Evolutionary conservation across 2,888 invertebrate species (phyloP), one percentile per base, ranked within the genome.

Genomic region (Synergus gifuensis): DNA sequence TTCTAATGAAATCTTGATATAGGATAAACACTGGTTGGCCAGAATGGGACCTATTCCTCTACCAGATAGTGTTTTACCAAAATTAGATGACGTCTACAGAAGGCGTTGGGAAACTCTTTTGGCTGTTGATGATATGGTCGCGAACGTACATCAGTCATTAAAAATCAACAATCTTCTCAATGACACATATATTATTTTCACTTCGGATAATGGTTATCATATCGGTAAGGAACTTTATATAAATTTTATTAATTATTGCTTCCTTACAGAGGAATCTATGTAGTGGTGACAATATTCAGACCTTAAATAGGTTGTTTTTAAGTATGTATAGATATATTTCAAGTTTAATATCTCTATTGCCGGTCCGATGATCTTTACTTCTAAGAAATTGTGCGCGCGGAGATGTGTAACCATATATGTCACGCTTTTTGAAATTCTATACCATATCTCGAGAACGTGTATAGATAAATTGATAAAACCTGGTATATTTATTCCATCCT

Each of bases 191-290:
- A 90, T 98, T 0, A 94, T 98, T 76, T 97, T 95, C 87, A 96
- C 97, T 0, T 98, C 98, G 0, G 98, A 98, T 90, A 97, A 98
- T 92, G 98, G 98, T 36, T 98, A 96, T 92, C 98, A 98, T 92
- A 93, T 98, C 85, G 97, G 97, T 96, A 90, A 92, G 92, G 76
- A 60, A 60, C 22, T 22, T 42, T 9, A 42, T 16, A 16, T n/a
- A 28, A 5, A 11, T 77, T 7, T 64, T 49, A 2, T 12, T 22
- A 18, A 18, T 9, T 58, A n/a, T 9, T n/a, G n/a, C 18, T 9
- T 8, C n/a, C 22, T 28, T 2, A 28, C 22, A 28, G 22, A 28
- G 22, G 22, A 28, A 28, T 1, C 22, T 28, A 28, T n/a, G 16
- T 5, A 58, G 12, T 44, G 12, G 8, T 44, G 12, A 11, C 8